A percentile compares a stretch with the other conserved stretches of the same genome.
phyloP scores from a whole-genome alignment of 2,888 invertebrate species.

The Sesamia inferens region DNA sequence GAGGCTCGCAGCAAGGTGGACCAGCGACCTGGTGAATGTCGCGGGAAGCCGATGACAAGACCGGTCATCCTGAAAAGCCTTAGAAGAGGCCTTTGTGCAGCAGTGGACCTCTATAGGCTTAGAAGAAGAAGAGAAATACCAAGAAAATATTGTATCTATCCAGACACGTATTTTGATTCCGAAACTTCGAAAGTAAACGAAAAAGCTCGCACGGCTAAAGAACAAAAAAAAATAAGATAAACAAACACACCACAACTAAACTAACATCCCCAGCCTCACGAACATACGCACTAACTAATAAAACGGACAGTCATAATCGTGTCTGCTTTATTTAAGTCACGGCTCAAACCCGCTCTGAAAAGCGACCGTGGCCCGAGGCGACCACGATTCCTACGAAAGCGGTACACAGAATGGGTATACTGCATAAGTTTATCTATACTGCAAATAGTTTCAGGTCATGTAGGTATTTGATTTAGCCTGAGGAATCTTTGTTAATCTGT shows the following conservation, averaged over 20 bases:
- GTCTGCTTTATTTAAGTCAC: slow-evolving; percentile 73
- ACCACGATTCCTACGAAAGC: slow-evolving; percentile 75
- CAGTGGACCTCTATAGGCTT: no score
- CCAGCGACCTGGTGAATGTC: no score
- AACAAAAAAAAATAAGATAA: slow-evolving; percentile 1
- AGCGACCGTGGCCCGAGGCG: slow-evolving; percentile 78
- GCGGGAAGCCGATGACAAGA: no score
- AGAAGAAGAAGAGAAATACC: no score
- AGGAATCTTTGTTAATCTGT: slow-evolving; percentile 20
- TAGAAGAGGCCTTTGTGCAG: no score
- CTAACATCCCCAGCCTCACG: slow-evolving; percentile 23
- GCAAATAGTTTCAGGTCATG: slow-evolving; percentile 30
- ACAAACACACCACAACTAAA: slow-evolving; percentile 3
- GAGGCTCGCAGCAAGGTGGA: no score
- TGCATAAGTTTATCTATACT: slow-evolving; percentile 44
- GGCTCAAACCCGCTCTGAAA: slow-evolving; percentile 69
- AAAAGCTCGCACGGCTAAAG: neutral
- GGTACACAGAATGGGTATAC: slow-evolving; percentile 70
- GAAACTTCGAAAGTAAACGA: slow-evolving; percentile 6
- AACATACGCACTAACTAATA: slow-evolving; percentile 52
- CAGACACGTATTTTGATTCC: neutral
- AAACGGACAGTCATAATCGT: slow-evolving; percentile 63
- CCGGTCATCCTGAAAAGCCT: no score
- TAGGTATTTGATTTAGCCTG: slow-evolving; percentile 31
- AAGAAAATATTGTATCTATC: neutral